Conservation (phyloP, 1,140 invertebrate species). For the Himalopsyche phryganea region DNA sequence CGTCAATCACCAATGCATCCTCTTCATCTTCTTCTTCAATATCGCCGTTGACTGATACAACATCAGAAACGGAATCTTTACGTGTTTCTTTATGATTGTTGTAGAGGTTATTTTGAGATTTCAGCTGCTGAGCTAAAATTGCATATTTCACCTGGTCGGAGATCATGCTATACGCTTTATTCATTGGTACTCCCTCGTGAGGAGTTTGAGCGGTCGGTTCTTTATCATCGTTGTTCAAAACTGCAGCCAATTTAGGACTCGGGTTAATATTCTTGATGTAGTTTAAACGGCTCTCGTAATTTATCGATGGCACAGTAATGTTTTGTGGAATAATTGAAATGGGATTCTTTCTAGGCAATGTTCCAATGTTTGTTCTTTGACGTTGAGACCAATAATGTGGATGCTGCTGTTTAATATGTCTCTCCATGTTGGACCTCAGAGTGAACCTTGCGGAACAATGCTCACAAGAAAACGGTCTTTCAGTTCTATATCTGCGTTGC, state of each 20-base stretch:
- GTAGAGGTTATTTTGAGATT: slow-evolving; percentile 40
- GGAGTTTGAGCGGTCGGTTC: slow-evolving; percentile 21
- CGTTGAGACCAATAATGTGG: slow-evolving; percentile 81
- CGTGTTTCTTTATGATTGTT: slow-evolving; percentile 40
- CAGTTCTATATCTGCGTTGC: slow-evolving; percentile 84
- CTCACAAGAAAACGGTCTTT: slow-evolving; percentile 84
- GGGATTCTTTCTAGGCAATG: slow-evolving; percentile 25
- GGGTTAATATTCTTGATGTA: slow-evolving; percentile 21
- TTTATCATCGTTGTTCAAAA: slow-evolving; percentile 30
- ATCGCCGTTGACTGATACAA: slow-evolving; percentile 50
- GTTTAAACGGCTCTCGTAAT: slow-evolving; percentile 22
- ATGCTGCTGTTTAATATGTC: slow-evolving; percentile 91
- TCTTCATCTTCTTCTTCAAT: slow-evolving; percentile 66
- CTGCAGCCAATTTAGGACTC: slow-evolving; percentile 32
- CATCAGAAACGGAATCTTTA: slow-evolving; percentile 37
- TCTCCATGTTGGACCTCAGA: slow-evolving; percentile 86
- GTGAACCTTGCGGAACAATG: slow-evolving; percentile 87
- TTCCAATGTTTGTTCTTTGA: slow-evolving; percentile 52
- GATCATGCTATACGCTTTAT: slow-evolving; percentile 46
- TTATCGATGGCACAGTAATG: slow-evolving; percentile 28
- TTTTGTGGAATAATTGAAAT: slow-evolving; percentile 28
- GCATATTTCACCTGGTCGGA: slow-evolving; percentile 76
- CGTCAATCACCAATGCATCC: slow-evolving; percentile 66
- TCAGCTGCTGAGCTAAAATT: slow-evolving; percentile 71
- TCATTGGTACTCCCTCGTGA: not conserved